These are phyloP conservation scores for Drosophila colorata DNA, from an alignment of 2,888 invertebrate species.

Conservation along the genomic window DNA sequence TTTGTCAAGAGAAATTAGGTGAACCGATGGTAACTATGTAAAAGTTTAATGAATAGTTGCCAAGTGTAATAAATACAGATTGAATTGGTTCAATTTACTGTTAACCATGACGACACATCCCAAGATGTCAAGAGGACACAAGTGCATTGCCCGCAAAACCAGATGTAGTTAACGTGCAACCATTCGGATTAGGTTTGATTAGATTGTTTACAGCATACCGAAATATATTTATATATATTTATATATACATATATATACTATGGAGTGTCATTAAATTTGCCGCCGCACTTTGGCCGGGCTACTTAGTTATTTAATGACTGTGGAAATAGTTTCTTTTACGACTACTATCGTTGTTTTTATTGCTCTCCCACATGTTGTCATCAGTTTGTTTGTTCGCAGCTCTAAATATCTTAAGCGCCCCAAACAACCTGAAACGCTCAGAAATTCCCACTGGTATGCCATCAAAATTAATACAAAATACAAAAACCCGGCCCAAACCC, in stretches of 20 bases:
- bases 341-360: slow-evolving; percentile 32
- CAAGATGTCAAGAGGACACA: not conserved
- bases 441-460: slow-evolving; percentile 67
- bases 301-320: slow-evolving; percentile 32
- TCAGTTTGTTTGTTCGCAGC: slow-evolving; percentile 27
- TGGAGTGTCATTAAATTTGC: slow-evolving; percentile 25
- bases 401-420: slow-evolving; percentile 13
- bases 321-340: slow-evolving; percentile 40
- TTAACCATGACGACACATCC: not conserved
- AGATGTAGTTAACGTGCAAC: not conserved
- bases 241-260: not conserved
- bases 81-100: slow-evolving; percentile 6
- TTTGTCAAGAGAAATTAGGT: no score
- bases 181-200: slow-evolving; percentile 31
- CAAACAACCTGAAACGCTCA: slow-evolving; percentile 43
- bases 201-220: slow-evolving; percentile 24
- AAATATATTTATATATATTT: not conserved
- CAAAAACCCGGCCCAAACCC: slow-evolving; percentile 15
- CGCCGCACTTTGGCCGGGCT: slow-evolving; percentile 16
- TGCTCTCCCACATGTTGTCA: slow-evolving; percentile 43
- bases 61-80: slow-evolving; percentile 2
- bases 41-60: not conserved
- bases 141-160: not conserved
- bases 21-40: not conserved
- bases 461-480: slow-evolving; percentile 7